Evolutionary conservation across 1,140 invertebrate genomes (phyloP).

Genomic region (Ditylenchus dipsaci): DNA sequence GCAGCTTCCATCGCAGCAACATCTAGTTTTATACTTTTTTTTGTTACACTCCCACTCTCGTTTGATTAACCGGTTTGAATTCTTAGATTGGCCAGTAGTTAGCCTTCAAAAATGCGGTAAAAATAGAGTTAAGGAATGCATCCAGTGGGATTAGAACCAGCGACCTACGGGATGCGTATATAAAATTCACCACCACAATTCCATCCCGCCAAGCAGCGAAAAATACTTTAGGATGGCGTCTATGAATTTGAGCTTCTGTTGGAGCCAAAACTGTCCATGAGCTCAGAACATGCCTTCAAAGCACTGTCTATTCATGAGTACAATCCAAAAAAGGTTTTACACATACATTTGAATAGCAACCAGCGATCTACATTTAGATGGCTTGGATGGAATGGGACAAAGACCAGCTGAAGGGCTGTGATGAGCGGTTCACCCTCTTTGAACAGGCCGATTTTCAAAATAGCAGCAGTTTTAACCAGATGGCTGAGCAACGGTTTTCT

Average conservation of each 20-base stretch:
- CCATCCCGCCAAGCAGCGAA: too few relatives aligned
- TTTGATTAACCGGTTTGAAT: too few relatives aligned
- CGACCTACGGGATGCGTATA: too few relatives aligned
- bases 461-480: background rate
- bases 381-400: constrained; percentile 8
- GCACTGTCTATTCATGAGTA: background rate
- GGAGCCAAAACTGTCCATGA: constrained; percentile 7
- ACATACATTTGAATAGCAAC: background rate
- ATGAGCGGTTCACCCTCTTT: constrained; percentile 1
- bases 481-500: background rate
- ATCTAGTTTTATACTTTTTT: background rate
- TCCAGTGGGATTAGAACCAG: too few relatives aligned
- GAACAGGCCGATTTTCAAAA: background rate
- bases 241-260: constrained; percentile 5
- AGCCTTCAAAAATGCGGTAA: too few relatives aligned
- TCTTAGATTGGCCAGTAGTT: too few relatives aligned
- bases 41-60: too few relatives aligned
- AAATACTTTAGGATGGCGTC: background rate
- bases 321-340: background rate
- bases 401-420: background rate
- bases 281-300: background rate
- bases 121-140: too few relatives aligned
- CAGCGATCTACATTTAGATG: background rate
- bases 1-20: background rate
- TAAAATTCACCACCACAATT: too few relatives aligned